Conservation (phyloP, 2,797 vertebrate genomes). For the Varecia variegata region DNA sequence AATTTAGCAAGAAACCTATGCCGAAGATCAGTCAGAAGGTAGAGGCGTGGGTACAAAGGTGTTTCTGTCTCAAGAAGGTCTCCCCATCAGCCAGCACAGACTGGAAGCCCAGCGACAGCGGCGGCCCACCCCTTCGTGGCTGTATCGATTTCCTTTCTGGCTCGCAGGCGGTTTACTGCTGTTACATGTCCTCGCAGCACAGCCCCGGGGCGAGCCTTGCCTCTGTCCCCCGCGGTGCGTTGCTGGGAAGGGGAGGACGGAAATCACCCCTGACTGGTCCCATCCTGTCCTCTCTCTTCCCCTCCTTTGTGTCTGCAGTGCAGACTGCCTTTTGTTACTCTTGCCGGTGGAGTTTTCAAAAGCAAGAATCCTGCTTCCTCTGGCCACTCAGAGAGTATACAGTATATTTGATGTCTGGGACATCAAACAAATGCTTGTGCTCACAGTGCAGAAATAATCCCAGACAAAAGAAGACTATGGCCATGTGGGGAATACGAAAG, state of each 20-base stretch:
- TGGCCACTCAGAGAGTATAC: constrained; percentile 4
- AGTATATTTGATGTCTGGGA: constrained; percentile 74
- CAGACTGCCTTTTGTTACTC: constrained; percentile 73
- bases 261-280: constrained; percentile 51
- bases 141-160: constrained; percentile 25
- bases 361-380: constrained; percentile 30
- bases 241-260: not conserved
- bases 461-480: constrained; percentile 51
- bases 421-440: constrained; percentile 72
- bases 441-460: constrained; percentile 65
- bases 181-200: not conserved
- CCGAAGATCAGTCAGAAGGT: not conserved
- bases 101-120: constrained; percentile 42
- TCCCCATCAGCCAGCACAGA: not conserved
- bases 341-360: constrained; percentile 59
- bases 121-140: not conserved
- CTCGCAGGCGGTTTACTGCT: not conserved
- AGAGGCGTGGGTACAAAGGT: not conserved
- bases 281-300: constrained; percentile 49
- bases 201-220: not conserved
- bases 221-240: not conserved
- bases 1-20: not conserved
- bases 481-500: not conserved
- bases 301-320: constrained; percentile 44
- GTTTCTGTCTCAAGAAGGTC: not conserved